A percentile compares a stretch with the other conserved stretches of the same genome.
Evolutionary conservation across 2,888 invertebrate genomes (phyloP).

Genomic region (Drepanosiphum platanoidis): DNA sequence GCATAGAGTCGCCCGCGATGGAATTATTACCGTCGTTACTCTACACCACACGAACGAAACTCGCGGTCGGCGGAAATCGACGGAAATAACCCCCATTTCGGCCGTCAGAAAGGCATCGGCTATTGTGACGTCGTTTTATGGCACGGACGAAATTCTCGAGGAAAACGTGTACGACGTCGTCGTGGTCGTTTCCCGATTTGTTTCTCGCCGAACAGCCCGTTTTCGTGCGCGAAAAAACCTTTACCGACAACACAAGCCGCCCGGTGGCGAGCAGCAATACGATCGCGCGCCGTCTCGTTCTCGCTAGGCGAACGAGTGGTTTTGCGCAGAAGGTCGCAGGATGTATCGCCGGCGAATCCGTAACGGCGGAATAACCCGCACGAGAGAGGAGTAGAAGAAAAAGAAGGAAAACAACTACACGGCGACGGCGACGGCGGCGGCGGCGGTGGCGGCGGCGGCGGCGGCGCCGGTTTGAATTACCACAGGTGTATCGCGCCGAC

Average conservation of each 20-base stretch:
- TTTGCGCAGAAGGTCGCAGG: slow-evolving; percentile 27
- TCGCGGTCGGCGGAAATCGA: background rate
- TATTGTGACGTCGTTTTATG: background rate
- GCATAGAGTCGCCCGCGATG: background rate
- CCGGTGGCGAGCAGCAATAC: background rate
- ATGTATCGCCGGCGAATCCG: background rate
- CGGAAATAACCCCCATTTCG: background rate
- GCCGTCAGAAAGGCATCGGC: slow-evolving; percentile 12
- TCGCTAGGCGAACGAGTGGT: slow-evolving; percentile 22
- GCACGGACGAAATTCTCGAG: background rate
- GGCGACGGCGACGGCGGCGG: background rate
- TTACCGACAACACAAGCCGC: too few relatives aligned
- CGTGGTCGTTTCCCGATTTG: slow-evolving; percentile 27
- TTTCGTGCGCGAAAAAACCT: too few relatives aligned
- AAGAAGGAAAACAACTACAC: slow-evolving; percentile 5
- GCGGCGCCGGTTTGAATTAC: background rate
- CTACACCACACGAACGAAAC: too few relatives aligned
- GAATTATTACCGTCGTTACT: background rate
- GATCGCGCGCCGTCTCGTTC: too few relatives aligned
- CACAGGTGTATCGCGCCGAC: background rate
- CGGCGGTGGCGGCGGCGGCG: background rate
- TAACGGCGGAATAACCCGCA: background rate
- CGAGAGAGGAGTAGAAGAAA: background rate
- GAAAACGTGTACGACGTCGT: too few relatives aligned
- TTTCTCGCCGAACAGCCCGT: background rate